phyloP scores from a whole-genome alignment of 2,888 invertebrate species.

The Leucoma salicis region DNA sequence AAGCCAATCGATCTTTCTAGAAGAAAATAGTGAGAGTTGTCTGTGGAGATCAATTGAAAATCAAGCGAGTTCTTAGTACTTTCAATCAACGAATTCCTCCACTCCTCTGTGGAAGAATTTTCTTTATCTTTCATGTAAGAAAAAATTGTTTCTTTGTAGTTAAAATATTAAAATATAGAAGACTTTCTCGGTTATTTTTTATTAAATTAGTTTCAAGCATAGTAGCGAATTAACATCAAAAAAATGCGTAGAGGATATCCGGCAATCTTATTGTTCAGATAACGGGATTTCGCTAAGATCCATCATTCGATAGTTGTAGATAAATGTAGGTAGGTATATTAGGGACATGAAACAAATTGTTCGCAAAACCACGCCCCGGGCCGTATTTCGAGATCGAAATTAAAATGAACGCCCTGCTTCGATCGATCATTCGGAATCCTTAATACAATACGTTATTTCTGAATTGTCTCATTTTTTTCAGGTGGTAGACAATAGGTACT shows the following conservation, averaged over 20 bases:
- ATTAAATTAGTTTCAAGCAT: constrained; percentile 11
- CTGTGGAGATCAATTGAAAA: no score
- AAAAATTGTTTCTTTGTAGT: no score
- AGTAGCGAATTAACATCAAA: constrained; percentile 14
- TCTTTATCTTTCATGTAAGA: no score
- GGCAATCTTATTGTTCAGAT: constrained; percentile 16
- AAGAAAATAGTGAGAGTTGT: no score
- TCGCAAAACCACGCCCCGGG: constrained; percentile 73
- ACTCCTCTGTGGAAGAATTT: no score
- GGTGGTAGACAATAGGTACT: no score
- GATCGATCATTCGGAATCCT: constrained; percentile 80
- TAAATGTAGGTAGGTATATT: constrained; percentile 50
- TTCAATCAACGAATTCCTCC: no score
- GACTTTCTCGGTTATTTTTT: no score
- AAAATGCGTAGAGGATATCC: constrained; percentile 10
- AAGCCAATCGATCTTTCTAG: no score
- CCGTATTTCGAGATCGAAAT: constrained; percentile 76
- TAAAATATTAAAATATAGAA: no score
- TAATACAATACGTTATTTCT: constrained; percentile 76
- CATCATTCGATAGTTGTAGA: constrained; percentile 24
- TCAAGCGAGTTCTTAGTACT: no score
- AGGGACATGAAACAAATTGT: constrained; percentile 80
- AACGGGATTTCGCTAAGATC: constrained; percentile 22
- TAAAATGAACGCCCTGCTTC: constrained; percentile 77
- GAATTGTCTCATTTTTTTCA: constrained; percentile 69